Conservation (phyloP, 2,888 invertebrate species). For the Cryptus viduatorius region DNA sequence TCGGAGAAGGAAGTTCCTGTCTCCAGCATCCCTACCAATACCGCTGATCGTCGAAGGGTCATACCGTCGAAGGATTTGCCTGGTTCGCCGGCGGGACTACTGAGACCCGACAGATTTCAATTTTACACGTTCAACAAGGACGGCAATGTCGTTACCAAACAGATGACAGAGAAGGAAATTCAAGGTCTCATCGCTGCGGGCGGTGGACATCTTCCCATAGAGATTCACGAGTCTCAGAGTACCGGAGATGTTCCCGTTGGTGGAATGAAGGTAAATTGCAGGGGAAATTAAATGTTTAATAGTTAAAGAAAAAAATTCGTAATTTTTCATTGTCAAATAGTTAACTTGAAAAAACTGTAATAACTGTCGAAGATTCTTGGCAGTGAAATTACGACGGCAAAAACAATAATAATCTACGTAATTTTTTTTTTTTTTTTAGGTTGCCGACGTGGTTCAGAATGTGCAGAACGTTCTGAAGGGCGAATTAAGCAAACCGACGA, state of each 20-base stretch:
- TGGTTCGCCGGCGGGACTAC: constrained; percentile 90
- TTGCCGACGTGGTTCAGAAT: constrained; percentile 92
- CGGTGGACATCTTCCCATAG: constrained; percentile 86
- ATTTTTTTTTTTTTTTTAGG: constrained; percentile 78
- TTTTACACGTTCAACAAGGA: constrained; percentile 95
- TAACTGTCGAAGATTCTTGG: too few relatives aligned
- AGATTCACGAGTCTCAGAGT: constrained; percentile 78
- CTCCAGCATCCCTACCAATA: constrained; percentile 86
- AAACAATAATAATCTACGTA: background rate
- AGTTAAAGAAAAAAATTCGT: too few relatives aligned
- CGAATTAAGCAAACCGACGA: constrained; percentile 88
- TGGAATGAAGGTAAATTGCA: constrained; percentile 77
- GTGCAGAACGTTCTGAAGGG: constrained; percentile 94
- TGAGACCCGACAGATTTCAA: constrained; percentile 94
- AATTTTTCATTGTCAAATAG: too few relatives aligned
- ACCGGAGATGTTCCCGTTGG: constrained; percentile 74
- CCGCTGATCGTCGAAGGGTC: constrained; percentile 88
- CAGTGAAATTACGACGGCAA: background rate
- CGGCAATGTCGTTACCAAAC: constrained; percentile 92
- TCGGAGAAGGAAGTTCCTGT: constrained; percentile 87
- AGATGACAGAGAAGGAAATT: constrained; percentile 94
- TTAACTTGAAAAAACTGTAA: too few relatives aligned
- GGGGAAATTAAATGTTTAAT: too few relatives aligned
- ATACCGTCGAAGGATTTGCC: constrained; percentile 84
- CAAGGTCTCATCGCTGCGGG: constrained; percentile 94